A percentile compares a stretch with the other conserved stretches of the same genome.
Conservation (phyloP, 2,888 invertebrate genomes). For the Argyresthia albistria region DNA sequence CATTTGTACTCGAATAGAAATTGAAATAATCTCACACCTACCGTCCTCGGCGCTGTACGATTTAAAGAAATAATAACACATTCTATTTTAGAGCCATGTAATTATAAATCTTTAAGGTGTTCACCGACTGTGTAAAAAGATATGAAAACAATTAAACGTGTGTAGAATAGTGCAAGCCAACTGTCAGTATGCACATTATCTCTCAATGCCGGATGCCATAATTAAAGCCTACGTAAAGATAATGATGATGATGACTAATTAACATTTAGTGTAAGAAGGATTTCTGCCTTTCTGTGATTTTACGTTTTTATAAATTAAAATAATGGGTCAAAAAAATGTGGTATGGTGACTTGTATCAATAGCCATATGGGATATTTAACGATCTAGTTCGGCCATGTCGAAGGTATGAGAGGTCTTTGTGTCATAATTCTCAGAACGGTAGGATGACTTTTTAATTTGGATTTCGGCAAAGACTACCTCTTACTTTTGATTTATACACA, state of each 20-base stretch:
- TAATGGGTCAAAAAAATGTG: not conserved
- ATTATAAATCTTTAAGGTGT: slow-evolving; percentile 22
- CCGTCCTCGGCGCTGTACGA: slow-evolving; percentile 4
- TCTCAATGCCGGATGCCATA: slow-evolving; percentile 21
- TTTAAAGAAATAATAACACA: slow-evolving; percentile 40
- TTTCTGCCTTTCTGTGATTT: not conserved
- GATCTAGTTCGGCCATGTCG: no score
- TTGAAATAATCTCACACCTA: slow-evolving; percentile 22
- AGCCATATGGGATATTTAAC: no score
- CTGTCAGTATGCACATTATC: not conserved
- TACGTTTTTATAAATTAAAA: not conserved
- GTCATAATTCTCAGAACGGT: not conserved
- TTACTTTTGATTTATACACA: not conserved
- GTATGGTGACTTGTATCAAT: not conserved
- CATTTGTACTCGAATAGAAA: not conserved
- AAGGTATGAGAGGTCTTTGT: not conserved
- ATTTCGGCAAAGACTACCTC: not conserved
- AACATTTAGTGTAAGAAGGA: not conserved
- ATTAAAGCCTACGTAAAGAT: slow-evolving; percentile 28
- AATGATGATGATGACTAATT: not conserved
- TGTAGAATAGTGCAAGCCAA: not conserved
- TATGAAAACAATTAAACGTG: slow-evolving; percentile 44
- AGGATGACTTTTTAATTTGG: not conserved
- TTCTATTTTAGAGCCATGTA: slow-evolving; percentile 8
- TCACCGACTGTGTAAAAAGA: slow-evolving; percentile 43